phyloP scores from a whole-genome alignment of 64 coral and sea anemone genomes.

The Trachythela sp. region DNA sequence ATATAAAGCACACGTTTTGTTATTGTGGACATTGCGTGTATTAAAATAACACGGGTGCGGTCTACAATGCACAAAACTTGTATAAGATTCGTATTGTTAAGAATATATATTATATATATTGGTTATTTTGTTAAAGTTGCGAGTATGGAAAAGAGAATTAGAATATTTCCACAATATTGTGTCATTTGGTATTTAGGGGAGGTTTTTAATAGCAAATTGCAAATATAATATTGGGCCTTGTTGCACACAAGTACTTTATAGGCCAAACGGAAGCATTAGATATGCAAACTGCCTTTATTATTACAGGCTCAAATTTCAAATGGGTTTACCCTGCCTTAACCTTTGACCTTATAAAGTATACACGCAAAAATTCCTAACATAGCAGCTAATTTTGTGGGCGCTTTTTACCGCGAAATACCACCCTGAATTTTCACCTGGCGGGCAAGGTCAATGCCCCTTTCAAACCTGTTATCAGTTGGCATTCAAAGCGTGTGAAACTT shows the following conservation, averaged over 20 bases:
- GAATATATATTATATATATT: conserved; percentile 4
- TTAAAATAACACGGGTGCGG: neutral
- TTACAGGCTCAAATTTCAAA: neutral
- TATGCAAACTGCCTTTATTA: neutral
- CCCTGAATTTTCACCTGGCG: neutral
- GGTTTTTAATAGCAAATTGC: neutral
- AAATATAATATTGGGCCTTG: neutral
- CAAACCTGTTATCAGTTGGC: neutral
- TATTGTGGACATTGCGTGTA: neutral
- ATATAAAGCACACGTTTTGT: neutral
- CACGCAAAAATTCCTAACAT: neutral
- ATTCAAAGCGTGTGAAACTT: neutral
- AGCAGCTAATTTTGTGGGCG: neutral
- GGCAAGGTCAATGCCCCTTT: neutral
- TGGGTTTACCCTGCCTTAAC: neutral
- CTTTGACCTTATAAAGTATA: neutral
- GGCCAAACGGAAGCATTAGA: neutral
- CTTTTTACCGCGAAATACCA: neutral
- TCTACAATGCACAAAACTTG: neutral
- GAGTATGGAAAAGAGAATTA: neutral
- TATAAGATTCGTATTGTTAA: neutral
- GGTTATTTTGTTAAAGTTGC: conserved; percentile 1
- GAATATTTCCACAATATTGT: neutral
- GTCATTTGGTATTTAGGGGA: neutral
- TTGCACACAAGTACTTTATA: neutral